phyloP scores from a whole-genome alignment of 2,888 invertebrate species.

The Cheilosia vulpina region DNA sequence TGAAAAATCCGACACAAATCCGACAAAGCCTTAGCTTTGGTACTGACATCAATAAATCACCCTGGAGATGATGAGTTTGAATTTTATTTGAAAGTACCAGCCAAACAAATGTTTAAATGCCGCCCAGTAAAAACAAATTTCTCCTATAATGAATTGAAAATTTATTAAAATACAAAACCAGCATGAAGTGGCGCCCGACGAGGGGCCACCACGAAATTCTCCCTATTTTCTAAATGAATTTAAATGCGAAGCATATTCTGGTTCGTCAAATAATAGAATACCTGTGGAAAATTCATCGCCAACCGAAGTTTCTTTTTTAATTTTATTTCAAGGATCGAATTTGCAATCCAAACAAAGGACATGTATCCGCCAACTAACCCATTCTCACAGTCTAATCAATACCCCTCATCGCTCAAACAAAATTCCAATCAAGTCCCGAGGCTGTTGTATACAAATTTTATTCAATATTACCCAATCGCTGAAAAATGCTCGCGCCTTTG shows the following conservation, averaged over 20 bases:
- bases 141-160: neutral
- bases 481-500: constrained; percentile 7
- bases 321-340: neutral
- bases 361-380: constrained; percentile 13
- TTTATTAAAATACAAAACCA: neutral
- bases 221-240: too few relatives aligned
- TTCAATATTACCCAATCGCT: constrained; percentile 31
- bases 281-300: too few relatives aligned
- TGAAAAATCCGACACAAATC: too few relatives aligned
- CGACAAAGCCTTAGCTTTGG: too few relatives aligned
- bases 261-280: too few relatives aligned
- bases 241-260: too few relatives aligned
- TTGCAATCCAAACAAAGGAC: neutral
- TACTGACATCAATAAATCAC: too few relatives aligned
- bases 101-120: too few relatives aligned
- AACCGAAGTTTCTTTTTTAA: neutral
- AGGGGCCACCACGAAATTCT: neutral
- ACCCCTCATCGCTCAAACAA: neutral
- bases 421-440: constrained; percentile 35
- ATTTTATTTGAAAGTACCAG: too few relatives aligned
- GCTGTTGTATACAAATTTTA: constrained; percentile 29
- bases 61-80: too few relatives aligned
- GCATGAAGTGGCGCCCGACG: neutral
- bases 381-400: constrained; percentile 25
- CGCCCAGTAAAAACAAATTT: too few relatives aligned